These are phyloP conservation scores for Caenorhabditis afra DNA, from an alignment of 2,888 invertebrate genomes.

Conservation along the genomic window DNA sequence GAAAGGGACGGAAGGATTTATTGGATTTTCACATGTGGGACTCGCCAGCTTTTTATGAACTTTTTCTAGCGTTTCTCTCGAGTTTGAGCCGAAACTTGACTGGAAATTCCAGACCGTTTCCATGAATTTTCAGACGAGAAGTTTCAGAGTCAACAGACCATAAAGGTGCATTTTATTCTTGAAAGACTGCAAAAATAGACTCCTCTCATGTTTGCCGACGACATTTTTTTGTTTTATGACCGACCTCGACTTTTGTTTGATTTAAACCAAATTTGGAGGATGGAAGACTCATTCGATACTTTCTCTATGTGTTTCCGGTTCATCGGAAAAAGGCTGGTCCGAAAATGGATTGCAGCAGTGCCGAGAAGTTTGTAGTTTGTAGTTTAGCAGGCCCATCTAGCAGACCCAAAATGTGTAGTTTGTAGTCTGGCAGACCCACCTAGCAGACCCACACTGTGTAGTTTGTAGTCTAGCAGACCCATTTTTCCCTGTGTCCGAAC, in stretches of 20 bases:
- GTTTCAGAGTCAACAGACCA: too few species aligned
- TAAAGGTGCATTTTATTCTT: too few species aligned
- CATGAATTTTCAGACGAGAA: too few species aligned
- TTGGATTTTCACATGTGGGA: neutral
- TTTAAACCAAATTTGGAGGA: conserved; percentile 37
- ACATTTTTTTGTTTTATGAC: conserved; percentile 44
- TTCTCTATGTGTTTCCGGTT: neutral
- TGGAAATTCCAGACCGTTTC: neutral
- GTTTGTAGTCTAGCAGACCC: too few species aligned
- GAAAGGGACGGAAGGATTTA: too few species aligned
- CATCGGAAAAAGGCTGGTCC: conserved; percentile 5
- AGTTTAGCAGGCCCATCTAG: too few species aligned
- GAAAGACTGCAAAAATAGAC: conserved; percentile 21
- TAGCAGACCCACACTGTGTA: too few species aligned
- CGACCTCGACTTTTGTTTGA: conserved; percentile 17
- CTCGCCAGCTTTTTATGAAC: too few species aligned
- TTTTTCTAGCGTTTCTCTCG: neutral
- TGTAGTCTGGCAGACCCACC: too few species aligned
- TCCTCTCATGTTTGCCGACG: conserved; percentile 23
- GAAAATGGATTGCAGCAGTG: neutral
- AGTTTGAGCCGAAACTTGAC: neutral
- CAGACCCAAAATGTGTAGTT: too few species aligned
- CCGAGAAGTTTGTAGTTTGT: too few species aligned
- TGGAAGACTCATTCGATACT: conserved; percentile 5
- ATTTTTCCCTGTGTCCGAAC: too few species aligned